A percentile compares a stretch with the other conserved stretches of the same genome.
phyloP scores from a whole-genome alignment of 2,113 vertebrate species.

The Seriola quinqueradiata region DNA sequence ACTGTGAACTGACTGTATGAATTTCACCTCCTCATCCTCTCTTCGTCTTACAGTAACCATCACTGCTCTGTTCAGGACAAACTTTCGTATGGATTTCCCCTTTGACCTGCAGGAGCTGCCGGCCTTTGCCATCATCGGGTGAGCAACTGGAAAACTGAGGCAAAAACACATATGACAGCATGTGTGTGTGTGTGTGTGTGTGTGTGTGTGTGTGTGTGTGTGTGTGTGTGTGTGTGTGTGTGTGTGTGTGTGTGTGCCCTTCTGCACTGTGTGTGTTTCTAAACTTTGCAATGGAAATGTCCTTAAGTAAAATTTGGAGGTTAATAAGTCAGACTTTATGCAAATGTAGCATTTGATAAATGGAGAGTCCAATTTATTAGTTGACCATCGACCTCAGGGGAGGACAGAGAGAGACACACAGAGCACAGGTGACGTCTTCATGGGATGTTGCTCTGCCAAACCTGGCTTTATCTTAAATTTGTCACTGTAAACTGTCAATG shows the following conservation, averaged over 20 bases:
- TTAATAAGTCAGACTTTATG: constrained; percentile 23
- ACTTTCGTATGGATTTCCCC: constrained; percentile 97
- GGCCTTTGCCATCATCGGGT: constrained; percentile 96
- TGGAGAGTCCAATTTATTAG: background rate
- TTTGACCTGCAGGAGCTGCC: constrained; percentile 97
- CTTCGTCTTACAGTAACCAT: constrained; percentile 88
- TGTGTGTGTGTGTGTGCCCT: constrained; percentile 5
- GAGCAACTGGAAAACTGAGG: constrained; percentile 64
- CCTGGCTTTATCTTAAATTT: no score
- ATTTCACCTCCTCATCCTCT: background rate
- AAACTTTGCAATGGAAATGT: background rate
- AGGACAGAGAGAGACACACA: background rate
- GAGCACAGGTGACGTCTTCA: background rate
- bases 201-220: no score
- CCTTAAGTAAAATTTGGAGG: background rate
- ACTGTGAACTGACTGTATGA: background rate
- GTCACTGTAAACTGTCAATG: no score
- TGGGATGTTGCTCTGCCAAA: background rate
- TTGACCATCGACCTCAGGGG: background rate
- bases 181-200: no score
- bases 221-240: no score
- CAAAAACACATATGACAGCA: no score
- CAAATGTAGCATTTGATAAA: constrained; percentile 1
- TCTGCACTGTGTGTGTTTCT: constrained; percentile 19
- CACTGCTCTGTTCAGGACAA: constrained; percentile 96